Evolutionary conservation across 2,888 invertebrate species (phyloP), one percentile per base, ranked within the genome.

Genomic region (Mythimna pallens): DNA sequence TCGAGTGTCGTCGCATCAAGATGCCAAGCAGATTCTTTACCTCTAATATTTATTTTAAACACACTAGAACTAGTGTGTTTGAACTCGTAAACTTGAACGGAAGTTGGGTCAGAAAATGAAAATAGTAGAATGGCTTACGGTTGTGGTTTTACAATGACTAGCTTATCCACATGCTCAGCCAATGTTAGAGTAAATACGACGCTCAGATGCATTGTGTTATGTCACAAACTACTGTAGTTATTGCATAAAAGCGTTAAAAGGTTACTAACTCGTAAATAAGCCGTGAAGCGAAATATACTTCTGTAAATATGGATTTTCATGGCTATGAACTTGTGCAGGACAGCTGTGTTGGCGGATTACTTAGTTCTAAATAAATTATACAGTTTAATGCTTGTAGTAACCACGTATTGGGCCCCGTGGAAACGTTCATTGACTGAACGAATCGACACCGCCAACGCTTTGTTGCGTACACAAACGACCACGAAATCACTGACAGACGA

Each of bases 11-110:
- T 54, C 57, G 34, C 59, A 59, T 36, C 43, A 58, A 81, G 72
- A 73, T 61, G 52, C 47, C 25, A 69, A 78, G 77, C 78, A 78
- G 78, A 84, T 86, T 88, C 84, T 85, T 88, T 81, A 84, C 72
- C 78, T 72, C 73, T 81, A 79, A 85, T 89, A 87, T 90, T 89
- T 89, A 86, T 89, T 90, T 88, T 85, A 86, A 87, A 86, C 82
- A 87, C 88, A 88, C 87, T 88, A 88, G 81, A 87, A 82, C 74
- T 83, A 86, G 87, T 87, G 85, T 89, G 80, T 86, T 83, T 81
- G 79, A 86, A 86, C 86, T 89, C 88, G 86, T 89, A 88, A 89
- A 89, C 83, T 81, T 79, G 69, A 88, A 84, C 86, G 86, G 85
- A 89, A 86, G 83, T 84, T 83, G 78, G 54, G 71, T 72, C 68